A percentile compares a stretch with the other conserved stretches of the same genome.
Evolutionary conservation across 2,113 vertebrate species (phyloP).

Genomic region (Hydrochoerus hydrochaeris): DNA sequence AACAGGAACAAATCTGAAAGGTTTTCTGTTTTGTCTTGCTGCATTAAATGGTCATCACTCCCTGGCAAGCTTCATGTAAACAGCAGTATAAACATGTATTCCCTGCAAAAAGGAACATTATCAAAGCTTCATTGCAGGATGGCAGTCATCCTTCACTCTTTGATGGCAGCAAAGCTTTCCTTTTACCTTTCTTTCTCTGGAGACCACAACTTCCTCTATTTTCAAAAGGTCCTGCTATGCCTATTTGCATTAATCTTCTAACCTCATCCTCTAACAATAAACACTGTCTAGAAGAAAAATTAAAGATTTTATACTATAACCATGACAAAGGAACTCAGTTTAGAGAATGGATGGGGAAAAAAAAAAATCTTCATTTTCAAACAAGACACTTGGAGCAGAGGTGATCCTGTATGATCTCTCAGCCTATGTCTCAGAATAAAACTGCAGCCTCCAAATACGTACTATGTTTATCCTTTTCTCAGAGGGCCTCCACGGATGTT

Average conservation of each 20-base stretch:
- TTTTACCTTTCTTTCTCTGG: not conserved
- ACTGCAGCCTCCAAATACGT: not conserved
- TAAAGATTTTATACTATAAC: not conserved
- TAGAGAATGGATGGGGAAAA: not conserved
- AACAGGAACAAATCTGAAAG: slow-evolving; percentile 2
- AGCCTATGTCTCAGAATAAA: not conserved
- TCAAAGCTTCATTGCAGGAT: not conserved
- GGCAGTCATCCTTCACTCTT: not conserved
- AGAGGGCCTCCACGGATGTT: not conserved
- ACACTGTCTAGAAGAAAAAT: not conserved
- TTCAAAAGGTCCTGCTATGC: not conserved
- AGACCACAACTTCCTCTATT: not conserved
- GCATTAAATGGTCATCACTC: not conserved
- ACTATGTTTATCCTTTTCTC: not conserved
- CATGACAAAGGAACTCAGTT: not conserved
- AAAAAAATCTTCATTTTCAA: slow-evolving; percentile 7
- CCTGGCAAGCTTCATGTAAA: not conserved
- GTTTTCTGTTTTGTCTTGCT: not conserved
- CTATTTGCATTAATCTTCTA: not conserved
- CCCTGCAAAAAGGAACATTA: not conserved
- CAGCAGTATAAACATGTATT: not conserved
- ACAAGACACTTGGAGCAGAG: not conserved
- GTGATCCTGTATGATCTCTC: not conserved
- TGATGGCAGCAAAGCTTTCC: not conserved
- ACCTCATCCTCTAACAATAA: not conserved